phyloP scores from a whole-genome alignment of 2,797 vertebrate genomes.

The Cossypha niveicapilla region DNA sequence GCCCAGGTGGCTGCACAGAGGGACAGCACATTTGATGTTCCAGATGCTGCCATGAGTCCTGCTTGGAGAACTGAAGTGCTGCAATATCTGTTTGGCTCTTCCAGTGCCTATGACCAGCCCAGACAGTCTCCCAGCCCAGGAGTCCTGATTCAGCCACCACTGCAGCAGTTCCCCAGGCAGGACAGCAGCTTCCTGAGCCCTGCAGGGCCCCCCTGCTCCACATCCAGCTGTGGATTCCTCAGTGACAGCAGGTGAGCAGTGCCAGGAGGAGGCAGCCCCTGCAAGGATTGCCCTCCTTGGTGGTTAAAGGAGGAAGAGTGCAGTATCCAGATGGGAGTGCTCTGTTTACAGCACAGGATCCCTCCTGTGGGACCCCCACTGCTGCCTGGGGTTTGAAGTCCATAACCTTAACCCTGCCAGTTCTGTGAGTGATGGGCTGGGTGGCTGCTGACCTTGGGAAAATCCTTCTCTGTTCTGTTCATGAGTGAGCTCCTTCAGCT shows the following conservation, averaged over 20 bases:
- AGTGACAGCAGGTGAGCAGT: constrained; percentile 73
- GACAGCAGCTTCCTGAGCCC: constrained; percentile 84
- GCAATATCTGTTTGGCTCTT: neutral
- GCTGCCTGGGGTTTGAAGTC: neutral
- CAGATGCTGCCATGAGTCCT: neutral
- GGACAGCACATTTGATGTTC: neutral
- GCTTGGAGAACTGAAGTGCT: neutral
- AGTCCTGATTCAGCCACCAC: constrained; percentile 78
- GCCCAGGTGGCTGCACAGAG: neutral
- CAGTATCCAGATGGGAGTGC: neutral
- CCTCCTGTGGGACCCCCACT: neutral
- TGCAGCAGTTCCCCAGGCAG: constrained; percentile 85
- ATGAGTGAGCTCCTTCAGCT: accelerated
- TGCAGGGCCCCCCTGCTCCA: constrained; percentile 72
- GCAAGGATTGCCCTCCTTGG: neutral
- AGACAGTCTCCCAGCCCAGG: constrained; percentile 84
- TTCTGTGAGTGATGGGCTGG: neutral
- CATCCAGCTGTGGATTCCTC: constrained; percentile 76
- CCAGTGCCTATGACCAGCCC: constrained; percentile 91
- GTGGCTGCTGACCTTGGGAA: neutral
- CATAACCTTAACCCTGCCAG: neutral
- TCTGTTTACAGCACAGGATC: neutral
- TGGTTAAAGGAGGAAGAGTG: neutral
- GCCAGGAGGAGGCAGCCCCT: neutral
- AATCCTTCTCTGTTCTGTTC: neutral